Conservation (phyloP, 1,140 invertebrate genomes). For the Venustaconcha ellipsiformis region DNA sequence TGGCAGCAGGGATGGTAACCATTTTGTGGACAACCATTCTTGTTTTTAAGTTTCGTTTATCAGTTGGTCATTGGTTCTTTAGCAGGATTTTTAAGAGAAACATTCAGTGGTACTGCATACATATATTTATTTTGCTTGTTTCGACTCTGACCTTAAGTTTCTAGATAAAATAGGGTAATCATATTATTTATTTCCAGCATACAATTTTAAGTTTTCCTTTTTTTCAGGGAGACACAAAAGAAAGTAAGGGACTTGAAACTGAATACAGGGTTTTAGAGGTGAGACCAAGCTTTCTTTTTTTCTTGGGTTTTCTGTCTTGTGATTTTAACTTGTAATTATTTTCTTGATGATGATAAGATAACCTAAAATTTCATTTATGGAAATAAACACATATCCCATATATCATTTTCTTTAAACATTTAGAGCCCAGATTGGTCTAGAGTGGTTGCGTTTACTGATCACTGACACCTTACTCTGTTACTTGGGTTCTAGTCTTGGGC, state of each 20-base stretch:
- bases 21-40: no score
- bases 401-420: not conserved
- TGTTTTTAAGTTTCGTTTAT: no score
- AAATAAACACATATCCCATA: not conserved
- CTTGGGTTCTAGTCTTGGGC: no score
- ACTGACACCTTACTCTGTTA: no score
- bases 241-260: slow-evolving; percentile 1
- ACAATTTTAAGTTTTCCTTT: not conserved
- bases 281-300: not conserved
- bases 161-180: not conserved
- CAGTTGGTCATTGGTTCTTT: no score
- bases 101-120: no score
- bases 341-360: not conserved
- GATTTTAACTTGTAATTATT: not conserved
- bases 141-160: not conserved
- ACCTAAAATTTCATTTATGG: no score
- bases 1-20: no score
- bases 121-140: not conserved
- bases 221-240: slow-evolving; percentile 13
- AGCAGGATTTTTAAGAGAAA: no score
- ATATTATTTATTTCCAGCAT: not conserved
- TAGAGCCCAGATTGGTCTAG: no score
- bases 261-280: slow-evolving; percentile 16
- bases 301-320: not conserved
- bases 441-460: no score